Conservation (phyloP, 2,888 invertebrate genomes). For the Perizoma flavofasciatum region DNA sequence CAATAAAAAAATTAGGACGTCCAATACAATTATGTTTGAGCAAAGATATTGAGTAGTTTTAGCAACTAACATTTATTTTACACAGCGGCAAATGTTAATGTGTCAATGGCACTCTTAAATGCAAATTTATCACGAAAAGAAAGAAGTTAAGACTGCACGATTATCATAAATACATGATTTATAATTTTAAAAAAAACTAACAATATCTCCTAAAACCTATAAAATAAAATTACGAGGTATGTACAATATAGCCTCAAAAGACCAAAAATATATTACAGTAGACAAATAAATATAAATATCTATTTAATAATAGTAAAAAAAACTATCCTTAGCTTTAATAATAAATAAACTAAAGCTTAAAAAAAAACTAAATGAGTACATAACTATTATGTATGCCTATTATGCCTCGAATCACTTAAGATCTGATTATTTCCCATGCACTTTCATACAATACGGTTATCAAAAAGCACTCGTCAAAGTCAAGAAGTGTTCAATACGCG, state of each 20-base stretch:
- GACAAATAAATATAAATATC: slow-evolving; percentile 69
- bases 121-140: slow-evolving; percentile 72
- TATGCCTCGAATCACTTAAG: slow-evolving; percentile 64
- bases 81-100: slow-evolving; percentile 47
- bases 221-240: slow-evolving; percentile 70
- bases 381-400: slow-evolving; percentile 78
- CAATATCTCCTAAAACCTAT: slow-evolving; percentile 43
- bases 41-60: slow-evolving; percentile 33
- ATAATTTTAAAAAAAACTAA: slow-evolving; percentile 42
- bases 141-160: slow-evolving; percentile 46
- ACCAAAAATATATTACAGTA: slow-evolving; percentile 58
- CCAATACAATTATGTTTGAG: slow-evolving; percentile 10
- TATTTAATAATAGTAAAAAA: slow-evolving; percentile 54
- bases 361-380: slow-evolving; percentile 73
- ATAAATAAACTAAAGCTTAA: slow-evolving; percentile 77
- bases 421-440: slow-evolving; percentile 50
- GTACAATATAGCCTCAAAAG: slow-evolving; percentile 78
- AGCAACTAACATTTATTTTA: slow-evolving; percentile 35
- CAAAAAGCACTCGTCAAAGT: slow-evolving; percentile 30
- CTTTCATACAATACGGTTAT: slow-evolving; percentile 42
- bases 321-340: slow-evolving; percentile 35
- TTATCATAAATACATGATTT: slow-evolving; percentile 45
- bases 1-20: neutral
- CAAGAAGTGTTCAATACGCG: neutral
- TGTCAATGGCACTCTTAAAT: slow-evolving; percentile 77